These are phyloP conservation scores for Sialia sialis DNA, from an alignment of 2,113 vertebrate genomes.

Conservation along the genomic window DNA sequence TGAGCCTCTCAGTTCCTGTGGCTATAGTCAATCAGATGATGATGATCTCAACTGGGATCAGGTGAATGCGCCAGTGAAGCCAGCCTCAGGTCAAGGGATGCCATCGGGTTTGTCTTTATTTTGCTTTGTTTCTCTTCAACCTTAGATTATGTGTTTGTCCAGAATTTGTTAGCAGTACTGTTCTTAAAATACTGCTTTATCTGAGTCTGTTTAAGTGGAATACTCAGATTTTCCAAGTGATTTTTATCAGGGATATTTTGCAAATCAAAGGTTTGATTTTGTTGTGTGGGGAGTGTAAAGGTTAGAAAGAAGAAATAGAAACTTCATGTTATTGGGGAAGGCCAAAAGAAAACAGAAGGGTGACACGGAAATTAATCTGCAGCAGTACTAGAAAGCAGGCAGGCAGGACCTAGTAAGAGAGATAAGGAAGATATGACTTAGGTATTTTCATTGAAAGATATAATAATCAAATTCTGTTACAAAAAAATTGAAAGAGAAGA, in stretches of 20 bases:
- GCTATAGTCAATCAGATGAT: constrained; percentile 89
- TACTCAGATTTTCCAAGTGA: background rate
- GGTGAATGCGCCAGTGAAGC: constrained; percentile 79
- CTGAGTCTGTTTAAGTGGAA: background rate
- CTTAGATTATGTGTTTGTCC: background rate
- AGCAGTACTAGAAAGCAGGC: background rate
- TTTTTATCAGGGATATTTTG: background rate
- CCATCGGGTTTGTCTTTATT: constrained; percentile 82
- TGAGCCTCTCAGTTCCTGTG: constrained; percentile 84
- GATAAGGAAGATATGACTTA: background rate
- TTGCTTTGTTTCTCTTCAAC: background rate
- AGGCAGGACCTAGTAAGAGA: background rate
- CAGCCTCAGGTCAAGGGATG: constrained; percentile 85
- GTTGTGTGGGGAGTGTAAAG: background rate
- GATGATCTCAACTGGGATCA: constrained; percentile 97
- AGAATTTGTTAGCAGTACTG: background rate
- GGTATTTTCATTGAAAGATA: background rate
- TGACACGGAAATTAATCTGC: background rate
- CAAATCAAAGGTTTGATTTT: background rate
- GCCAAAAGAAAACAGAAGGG: background rate
- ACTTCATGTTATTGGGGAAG: background rate
- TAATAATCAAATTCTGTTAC: background rate
- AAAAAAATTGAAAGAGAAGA: background rate
- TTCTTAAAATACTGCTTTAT: background rate
- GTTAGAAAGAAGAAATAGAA: background rate